Conservation (phyloP, 2,888 invertebrate species). For the Brenthis ino region DNA sequence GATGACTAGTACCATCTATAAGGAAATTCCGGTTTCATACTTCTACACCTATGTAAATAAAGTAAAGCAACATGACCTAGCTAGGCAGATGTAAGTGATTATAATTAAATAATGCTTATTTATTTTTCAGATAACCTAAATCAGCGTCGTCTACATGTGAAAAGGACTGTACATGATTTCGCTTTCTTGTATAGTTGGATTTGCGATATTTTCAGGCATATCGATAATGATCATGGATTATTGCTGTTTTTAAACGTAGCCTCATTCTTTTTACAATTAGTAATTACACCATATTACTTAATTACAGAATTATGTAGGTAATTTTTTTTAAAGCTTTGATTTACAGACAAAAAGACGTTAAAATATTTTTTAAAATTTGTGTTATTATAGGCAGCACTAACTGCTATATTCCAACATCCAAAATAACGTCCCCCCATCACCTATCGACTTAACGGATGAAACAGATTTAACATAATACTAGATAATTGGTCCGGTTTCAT, state of each 20-base stretch:
- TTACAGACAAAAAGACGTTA: not conserved
- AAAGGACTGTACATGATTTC: slow-evolving; percentile 13
- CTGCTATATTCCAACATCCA: too few species aligned
- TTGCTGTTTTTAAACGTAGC: slow-evolving; percentile 26
- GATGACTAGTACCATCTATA: too few species aligned
- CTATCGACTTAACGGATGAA: too few species aligned
- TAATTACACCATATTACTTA: slow-evolving; percentile 35
- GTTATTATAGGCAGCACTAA: too few species aligned
- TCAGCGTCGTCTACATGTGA: not conserved
- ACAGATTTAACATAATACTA: too few species aligned
- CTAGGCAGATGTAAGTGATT: too few species aligned
- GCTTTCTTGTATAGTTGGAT: slow-evolving; percentile 13
- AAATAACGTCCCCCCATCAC: too few species aligned
- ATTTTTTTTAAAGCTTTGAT: not conserved
- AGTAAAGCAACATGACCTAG: too few species aligned
- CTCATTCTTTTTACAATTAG: slow-evolving; percentile 33
- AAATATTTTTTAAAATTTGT: not conserved
- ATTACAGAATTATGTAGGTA: slow-evolving; percentile 22
- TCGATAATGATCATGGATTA: slow-evolving; percentile 20
- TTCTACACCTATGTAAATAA: too few species aligned
- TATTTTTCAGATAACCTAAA: slow-evolving; percentile 9
- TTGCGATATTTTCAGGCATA: slow-evolving; percentile 32
- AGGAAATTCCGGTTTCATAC: too few species aligned
- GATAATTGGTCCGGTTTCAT: too few species aligned
- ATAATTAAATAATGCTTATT: not conserved